Evolutionary conservation across 2,888 invertebrate species (phyloP).

Genomic region (Drosophila robusta): DNA sequence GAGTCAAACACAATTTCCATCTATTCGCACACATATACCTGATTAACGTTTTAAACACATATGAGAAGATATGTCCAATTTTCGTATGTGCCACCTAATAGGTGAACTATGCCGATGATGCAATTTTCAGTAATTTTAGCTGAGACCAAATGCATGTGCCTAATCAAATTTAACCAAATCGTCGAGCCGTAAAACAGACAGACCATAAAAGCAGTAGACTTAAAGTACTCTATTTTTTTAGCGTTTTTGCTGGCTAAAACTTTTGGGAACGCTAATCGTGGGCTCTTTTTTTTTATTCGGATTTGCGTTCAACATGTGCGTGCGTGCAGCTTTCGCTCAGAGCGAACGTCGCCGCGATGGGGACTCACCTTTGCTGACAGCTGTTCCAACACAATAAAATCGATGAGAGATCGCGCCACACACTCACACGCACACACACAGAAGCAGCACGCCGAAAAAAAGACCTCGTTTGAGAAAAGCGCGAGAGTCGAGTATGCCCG

Average conservation of each 20-base stretch:
- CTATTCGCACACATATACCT: too few species aligned
- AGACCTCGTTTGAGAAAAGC: neutral
- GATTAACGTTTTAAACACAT: too few species aligned
- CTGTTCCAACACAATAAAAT: slow-evolving; percentile 33
- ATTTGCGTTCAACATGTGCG: slow-evolving; percentile 24
- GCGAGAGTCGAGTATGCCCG: neutral
- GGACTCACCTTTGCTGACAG: slow-evolving; percentile 41
- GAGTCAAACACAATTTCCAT: too few species aligned
- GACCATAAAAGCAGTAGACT: too few species aligned
- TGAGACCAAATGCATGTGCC: too few species aligned
- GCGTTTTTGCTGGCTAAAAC: slow-evolving; percentile 11
- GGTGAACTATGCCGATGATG: too few species aligned
- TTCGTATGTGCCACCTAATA: too few species aligned
- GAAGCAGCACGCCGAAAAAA: neutral
- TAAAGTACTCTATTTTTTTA: neutral
- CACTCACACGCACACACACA: neutral
- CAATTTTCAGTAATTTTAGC: too few species aligned
- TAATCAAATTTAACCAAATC: too few species aligned
- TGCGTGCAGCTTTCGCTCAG: slow-evolving; percentile 42
- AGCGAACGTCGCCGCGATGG: slow-evolving; percentile 3
- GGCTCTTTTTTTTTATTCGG: slow-evolving; percentile 1
- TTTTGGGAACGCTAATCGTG: slow-evolving; percentile 17
- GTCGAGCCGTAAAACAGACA: too few species aligned
- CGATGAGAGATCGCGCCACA: slow-evolving; percentile 20
- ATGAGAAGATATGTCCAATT: too few species aligned